Base-by-base conservation (phyloP, 2,888 invertebrate species). In the Andrena bucephala region DNA sequence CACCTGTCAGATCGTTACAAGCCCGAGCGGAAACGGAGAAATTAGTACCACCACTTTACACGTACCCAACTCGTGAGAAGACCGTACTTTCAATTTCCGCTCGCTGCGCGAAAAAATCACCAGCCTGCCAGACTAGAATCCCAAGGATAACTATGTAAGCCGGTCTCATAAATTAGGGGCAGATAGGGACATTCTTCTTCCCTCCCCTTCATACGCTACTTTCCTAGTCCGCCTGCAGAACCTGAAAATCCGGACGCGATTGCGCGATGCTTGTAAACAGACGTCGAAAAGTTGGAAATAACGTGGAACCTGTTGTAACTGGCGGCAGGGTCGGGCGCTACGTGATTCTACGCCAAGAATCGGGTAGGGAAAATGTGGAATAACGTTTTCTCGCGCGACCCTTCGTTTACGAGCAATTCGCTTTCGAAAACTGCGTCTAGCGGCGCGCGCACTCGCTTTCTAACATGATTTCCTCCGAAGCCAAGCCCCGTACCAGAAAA, bases 71-170 rank as follows among this genome's bases (percentile, higher is more conserved):
- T 16, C 16, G 27, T 6, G 36, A 62, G 69, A 31, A 29, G 59
- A 42, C 52, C 69, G 70, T 72, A 77, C 77, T 72, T 72, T 72
- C 72, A 48, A 72, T 77, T 72, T 77, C 72, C 63, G 72, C 50
- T 72, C 48, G 74, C 68, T 5, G 33, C 60, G 60, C 33, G 27
- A 50, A 66, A 72, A 77, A 66, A 60, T 63, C 31, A 33, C 63
- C 33, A 10, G 33, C 59, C 48, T 65, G 65, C 72, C 36, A 4
- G 50, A 66, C 72, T 59, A 66, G 77, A 77, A 72, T 59, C 65
- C 50, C 72, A 77, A 77, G 72, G 77, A 59, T 50, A 66, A 29
- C 72, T 8, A 16, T 42, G 16, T 1, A 66, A 66, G 65, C 59
- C 72, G 8, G 33, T 50, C 16, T 60, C 72, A 66, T 72, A 59